Conservation (phyloP, 2,888 invertebrate species). For the Chironomus riparius region DNA sequence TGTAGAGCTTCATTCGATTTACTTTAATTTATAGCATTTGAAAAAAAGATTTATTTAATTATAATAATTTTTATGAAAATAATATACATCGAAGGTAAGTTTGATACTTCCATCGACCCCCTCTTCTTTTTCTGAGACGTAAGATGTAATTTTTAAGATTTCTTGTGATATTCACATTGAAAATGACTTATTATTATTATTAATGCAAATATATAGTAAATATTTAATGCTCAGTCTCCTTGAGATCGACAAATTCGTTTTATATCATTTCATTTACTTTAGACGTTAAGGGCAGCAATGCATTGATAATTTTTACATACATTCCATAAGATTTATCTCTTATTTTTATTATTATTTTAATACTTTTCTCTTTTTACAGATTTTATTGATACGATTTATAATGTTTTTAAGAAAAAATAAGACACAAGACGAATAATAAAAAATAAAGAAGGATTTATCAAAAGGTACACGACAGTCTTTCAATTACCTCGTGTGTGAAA, state of each 20-base stretch:
- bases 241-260: neutral
- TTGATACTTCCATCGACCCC: neutral
- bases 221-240: neutral
- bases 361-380: constrained; percentile 21
- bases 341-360: constrained; percentile 11
- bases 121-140: neutral
- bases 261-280: neutral
- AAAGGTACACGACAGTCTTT: neutral
- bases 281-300: neutral
- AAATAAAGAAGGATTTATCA: constrained; percentile 15
- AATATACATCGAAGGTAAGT: neutral
- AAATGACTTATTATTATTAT: constrained; percentile 13
- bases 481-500: neutral
- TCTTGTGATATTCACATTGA: constrained; percentile 28
- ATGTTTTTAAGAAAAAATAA: constrained; percentile 12
- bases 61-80: neutral
- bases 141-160: constrained; percentile 2
- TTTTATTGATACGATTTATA: constrained; percentile 20
- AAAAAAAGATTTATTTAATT: neutral
- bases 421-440: constrained; percentile 9
- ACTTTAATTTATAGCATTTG: neutral
- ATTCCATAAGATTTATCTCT: neutral
- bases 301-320: neutral
- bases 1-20: neutral
- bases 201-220: neutral